phyloP scores from a whole-genome alignment of 2,113 vertebrate species.

The Festucalex cinctus region DNA sequence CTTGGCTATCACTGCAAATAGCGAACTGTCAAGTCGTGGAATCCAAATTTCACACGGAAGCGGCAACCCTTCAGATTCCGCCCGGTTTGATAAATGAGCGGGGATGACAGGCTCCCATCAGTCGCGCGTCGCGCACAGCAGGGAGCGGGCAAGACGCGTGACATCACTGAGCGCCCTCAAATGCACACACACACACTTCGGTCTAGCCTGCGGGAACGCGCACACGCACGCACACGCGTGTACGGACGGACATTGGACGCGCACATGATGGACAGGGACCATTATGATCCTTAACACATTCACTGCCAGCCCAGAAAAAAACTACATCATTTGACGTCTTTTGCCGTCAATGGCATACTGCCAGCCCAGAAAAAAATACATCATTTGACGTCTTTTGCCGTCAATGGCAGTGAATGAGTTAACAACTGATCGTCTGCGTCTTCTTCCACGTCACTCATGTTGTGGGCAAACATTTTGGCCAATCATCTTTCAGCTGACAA shows the following conservation, averaged over 20 bases:
- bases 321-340: no score
- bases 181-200: slow-evolving; percentile 18
- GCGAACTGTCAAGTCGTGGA: not conserved
- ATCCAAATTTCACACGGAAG: slow-evolving; percentile 10
- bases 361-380: no score
- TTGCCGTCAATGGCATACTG: no score
- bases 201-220: slow-evolving; percentile 48
- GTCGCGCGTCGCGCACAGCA: slow-evolving; percentile 46
- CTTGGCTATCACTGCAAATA: not conserved
- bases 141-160: slow-evolving; percentile 42
- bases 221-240: slow-evolving; percentile 18
- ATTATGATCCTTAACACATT: slow-evolving; percentile 54
- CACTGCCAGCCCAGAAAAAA: no score
- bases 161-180: slow-evolving; percentile 52
- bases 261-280: slow-evolving; percentile 57
- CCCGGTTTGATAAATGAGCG: slow-evolving; percentile 56
- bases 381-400: no score
- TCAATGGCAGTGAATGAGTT: no score
- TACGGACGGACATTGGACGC: not conserved
- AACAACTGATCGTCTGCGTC: slow-evolving; percentile 51
- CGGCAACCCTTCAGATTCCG: slow-evolving; percentile 21
- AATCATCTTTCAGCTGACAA: slow-evolving; percentile 32
- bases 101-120: slow-evolving; percentile 36
- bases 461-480: slow-evolving; percentile 33
- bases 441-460: slow-evolving; percentile 57